Conservation (phyloP, 2,797 vertebrate genomes). For the Molossus molossus region DNA sequence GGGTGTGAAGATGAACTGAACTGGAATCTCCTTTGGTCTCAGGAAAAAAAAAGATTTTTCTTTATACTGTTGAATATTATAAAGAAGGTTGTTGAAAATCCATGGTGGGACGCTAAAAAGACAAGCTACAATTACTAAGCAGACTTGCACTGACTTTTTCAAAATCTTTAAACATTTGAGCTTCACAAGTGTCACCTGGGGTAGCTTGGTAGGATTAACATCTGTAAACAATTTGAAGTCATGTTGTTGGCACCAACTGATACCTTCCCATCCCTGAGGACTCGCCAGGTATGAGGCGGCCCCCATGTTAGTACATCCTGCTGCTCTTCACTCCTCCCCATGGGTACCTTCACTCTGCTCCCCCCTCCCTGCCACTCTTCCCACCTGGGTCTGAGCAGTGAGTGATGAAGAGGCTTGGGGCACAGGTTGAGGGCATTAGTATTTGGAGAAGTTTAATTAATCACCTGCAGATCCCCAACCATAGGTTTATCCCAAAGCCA, state of each 20-base stretch:
- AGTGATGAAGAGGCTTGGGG: neutral
- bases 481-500: neutral
- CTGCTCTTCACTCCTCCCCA: neutral
- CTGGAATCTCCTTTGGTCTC: neutral
- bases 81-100: slow-evolving; percentile 37
- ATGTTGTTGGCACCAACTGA: rapidly evolving
- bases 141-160: neutral
- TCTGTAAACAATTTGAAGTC: neutral
- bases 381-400: neutral
- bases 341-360: neutral
- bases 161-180: neutral
- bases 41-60: neutral
- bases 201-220: neutral
- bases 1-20: neutral
- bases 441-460: neutral
- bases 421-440: neutral
- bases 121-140: neutral
- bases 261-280: neutral
- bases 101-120: neutral
- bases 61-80: neutral
- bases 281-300: neutral
- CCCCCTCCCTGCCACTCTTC: neutral
- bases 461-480: neutral
- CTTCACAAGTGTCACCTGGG: neutral
- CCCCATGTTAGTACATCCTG: neutral